phyloP scores from a whole-genome alignment of 2,888 invertebrate genomes.

The Apamea monoglypha region DNA sequence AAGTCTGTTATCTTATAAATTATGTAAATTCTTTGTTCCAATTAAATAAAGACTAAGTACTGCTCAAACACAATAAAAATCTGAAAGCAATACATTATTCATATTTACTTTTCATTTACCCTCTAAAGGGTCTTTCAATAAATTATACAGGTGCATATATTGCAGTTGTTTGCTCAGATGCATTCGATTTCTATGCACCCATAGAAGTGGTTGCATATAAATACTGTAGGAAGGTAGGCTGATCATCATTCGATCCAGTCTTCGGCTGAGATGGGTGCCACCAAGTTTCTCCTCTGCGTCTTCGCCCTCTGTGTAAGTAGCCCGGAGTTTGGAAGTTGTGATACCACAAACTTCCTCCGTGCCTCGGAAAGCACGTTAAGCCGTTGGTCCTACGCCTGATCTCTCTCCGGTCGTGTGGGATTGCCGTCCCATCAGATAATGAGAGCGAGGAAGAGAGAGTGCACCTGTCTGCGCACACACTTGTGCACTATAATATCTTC shows the following conservation, averaged over 20 bases:
- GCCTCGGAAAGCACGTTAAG: not conserved
- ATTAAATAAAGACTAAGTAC: not conserved
- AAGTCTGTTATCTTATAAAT: not conserved
- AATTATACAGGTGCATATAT: constrained; percentile 22
- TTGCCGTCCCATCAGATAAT: not conserved
- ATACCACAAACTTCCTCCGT: too few species aligned
- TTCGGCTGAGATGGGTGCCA: constrained; percentile 21
- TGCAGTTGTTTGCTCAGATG: constrained; percentile 28
- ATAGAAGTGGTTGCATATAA: constrained; percentile 23
- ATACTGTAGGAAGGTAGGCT: not conserved
- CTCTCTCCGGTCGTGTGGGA: not conserved
- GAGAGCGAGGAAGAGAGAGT: not conserved
- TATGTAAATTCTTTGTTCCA: not conserved
- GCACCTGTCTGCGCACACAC: too few species aligned
- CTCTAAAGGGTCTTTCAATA: not conserved
- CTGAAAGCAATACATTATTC: constrained; percentile 3
- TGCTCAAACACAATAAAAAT: constrained; percentile 2
- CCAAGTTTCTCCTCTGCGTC: not conserved
- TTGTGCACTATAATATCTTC: too few species aligned
- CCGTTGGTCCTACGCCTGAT: not conserved
- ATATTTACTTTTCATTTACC: not conserved
- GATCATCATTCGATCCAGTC: constrained; percentile 43
- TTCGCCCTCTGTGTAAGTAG: constrained; percentile 29
- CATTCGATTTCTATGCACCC: constrained; percentile 4
- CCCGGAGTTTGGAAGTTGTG: not conserved